phyloP scores from a whole-genome alignment of 1,140 invertebrate genomes.

The Drosophila parvula region DNA sequence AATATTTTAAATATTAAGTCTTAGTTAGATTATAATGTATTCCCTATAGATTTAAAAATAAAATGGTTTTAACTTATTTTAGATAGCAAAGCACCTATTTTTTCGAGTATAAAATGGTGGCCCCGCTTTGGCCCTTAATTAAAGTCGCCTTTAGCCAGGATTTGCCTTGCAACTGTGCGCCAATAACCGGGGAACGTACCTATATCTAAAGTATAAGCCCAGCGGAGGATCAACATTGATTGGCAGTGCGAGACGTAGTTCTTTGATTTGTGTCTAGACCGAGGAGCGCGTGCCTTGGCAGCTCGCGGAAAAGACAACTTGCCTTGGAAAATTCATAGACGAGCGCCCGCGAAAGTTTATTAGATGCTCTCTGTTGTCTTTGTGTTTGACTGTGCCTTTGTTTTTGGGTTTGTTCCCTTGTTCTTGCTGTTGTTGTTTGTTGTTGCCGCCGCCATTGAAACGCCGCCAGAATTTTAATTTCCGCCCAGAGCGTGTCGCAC shows the following conservation, averaged over 20 bases:
- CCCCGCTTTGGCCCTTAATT: conserved; percentile 24
- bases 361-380: conserved; percentile 46
- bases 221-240: conserved; percentile 40
- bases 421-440: conserved; percentile 24
- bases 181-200: not conserved
- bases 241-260: conserved; percentile 51
- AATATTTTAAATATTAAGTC: not conserved
- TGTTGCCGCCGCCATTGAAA: conserved; percentile 35
- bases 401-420: conserved; percentile 12
- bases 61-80: not conserved
- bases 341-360: conserved; percentile 46
- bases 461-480: conserved; percentile 74
- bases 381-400: conserved; percentile 25
- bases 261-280: conserved; percentile 77
- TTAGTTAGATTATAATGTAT: no score
- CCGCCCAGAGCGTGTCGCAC: conserved; percentile 54
- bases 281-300: conserved; percentile 39
- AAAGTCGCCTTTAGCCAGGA: conserved; percentile 32
- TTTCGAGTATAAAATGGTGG: not conserved
- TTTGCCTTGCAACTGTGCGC: conserved; percentile 19
- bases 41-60: not conserved
- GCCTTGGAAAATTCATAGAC: conserved; percentile 52
- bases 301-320: conserved; percentile 26
- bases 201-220: conserved; percentile 6
- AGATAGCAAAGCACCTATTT: not conserved